Conservation (phyloP, 2,797 vertebrate genomes). For the Peromyscus melanophrys region DNA sequence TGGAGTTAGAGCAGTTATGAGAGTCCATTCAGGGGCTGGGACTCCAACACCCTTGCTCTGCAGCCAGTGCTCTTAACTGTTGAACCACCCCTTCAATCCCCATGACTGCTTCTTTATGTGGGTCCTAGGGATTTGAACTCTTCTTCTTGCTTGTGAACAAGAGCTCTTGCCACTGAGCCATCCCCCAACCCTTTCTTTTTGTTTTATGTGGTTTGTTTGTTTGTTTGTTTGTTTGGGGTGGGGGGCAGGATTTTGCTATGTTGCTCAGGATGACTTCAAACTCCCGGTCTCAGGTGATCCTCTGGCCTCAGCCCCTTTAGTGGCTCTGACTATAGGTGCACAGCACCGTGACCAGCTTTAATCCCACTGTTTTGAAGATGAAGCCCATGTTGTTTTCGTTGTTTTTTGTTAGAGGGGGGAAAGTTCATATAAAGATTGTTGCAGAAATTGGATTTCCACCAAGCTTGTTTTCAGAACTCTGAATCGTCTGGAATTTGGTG, state of each 20-base stretch:
- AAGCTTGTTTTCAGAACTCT: constrained; percentile 27
- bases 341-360: not conserved
- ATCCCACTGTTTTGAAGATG: not conserved
- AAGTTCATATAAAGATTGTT: constrained; percentile 44
- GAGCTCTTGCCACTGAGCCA: not conserved
- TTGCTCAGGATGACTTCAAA: not conserved
- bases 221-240: not conserved
- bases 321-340: not conserved
- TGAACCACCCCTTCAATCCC: not conserved
- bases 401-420: not conserved
- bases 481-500: constrained; percentile 50
- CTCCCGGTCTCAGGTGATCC: not conserved
- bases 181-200: not conserved
- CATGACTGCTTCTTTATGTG: not conserved
- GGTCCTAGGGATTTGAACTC: not conserved
- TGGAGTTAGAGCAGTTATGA: not conserved
- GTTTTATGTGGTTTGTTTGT: no score
- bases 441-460: constrained; percentile 59
- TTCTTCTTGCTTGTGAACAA: not conserved
- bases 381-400: constrained; percentile 29
- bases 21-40: no score
- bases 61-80: not conserved
- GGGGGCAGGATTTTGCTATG: not conserved
- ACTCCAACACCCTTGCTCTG: not conserved
- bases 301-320: not conserved